A percentile compares a stretch with the other conserved stretches of the same genome.
Evolutionary conservation across 1,140 invertebrate species (phyloP).

Genomic region (Tetragonula clypearis): DNA sequence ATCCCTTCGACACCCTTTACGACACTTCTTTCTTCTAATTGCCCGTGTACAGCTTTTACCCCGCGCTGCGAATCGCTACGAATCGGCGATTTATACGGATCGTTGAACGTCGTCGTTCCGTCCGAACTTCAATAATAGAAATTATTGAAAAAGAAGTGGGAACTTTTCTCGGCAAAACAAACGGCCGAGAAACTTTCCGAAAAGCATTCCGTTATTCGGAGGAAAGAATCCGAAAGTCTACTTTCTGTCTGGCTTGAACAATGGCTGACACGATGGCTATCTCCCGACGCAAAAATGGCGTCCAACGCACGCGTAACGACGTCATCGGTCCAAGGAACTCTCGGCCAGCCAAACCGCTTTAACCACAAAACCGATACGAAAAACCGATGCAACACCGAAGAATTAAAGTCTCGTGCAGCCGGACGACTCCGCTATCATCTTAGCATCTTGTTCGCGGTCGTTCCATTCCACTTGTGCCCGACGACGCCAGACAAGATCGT

Average conservation of each 20-base stretch:
- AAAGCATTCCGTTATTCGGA: too few relatives aligned
- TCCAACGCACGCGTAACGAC: not conserved
- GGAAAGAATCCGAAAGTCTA: too few relatives aligned
- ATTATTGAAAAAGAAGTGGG: not conserved
- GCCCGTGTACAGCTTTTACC: not conserved
- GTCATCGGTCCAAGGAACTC: not conserved
- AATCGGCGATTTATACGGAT: not conserved
- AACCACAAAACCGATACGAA: too few relatives aligned
- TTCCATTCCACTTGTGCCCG: constrained; percentile 18
- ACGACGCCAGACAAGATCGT: constrained; percentile 9
- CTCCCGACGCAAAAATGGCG: too few relatives aligned
- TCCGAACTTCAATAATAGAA: not conserved
- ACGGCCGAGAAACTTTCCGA: not conserved
- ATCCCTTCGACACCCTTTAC: not conserved
- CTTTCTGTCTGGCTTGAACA: too few relatives aligned
- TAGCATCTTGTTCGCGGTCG: constrained; percentile 16
- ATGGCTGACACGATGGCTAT: not conserved
- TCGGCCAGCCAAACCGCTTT: not conserved
- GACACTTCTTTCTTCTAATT: not conserved
- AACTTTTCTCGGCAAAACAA: too few relatives aligned
- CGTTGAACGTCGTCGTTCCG: not conserved
- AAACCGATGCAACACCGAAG: not conserved
- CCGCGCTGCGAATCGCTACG: not conserved
- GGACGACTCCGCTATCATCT: not conserved
- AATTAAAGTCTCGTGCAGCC: not conserved